Percentiles rank a stretch among this genome's conserved stretches.
These are phyloP conservation scores for Calyptomena viridis DNA, from an alignment of 2,113 vertebrate genomes.

Conservation along the genomic window DNA sequence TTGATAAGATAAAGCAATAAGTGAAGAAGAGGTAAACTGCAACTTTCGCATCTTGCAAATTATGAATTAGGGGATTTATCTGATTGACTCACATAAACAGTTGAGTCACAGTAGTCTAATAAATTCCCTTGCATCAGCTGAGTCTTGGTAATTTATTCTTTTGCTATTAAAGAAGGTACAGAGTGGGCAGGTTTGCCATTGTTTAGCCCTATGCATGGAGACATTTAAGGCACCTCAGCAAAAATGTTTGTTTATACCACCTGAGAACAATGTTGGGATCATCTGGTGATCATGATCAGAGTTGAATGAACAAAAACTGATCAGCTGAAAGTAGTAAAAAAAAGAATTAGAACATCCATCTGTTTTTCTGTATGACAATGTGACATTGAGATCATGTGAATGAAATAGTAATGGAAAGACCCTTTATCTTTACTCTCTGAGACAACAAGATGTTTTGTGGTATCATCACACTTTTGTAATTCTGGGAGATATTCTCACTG, in stretches of 20 bases:
- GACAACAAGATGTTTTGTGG: not conserved
- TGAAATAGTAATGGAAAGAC: not conserved
- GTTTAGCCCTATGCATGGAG: not conserved
- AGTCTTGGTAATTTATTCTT: not conserved
- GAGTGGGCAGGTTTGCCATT: not conserved
- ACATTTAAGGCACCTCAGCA: not conserved
- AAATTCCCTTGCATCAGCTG: not conserved
- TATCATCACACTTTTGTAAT: not conserved
- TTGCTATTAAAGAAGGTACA: not conserved
- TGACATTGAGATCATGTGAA: not conserved
- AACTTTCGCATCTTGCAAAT: not conserved
- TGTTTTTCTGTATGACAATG: not conserved
- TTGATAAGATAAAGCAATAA: not conserved
- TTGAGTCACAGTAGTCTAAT: not conserved
- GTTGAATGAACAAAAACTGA: not conserved
- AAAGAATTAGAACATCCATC: not conserved
- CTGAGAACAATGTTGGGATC: not conserved
- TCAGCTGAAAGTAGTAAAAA: not conserved
- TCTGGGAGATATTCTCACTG: not conserved
- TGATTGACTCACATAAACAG: not conserved
- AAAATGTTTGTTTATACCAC: not conserved
- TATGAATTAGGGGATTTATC: not conserved
- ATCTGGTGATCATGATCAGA: not conserved
- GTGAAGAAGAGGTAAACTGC: not conserved
- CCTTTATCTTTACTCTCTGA: not conserved